Conservation (phyloP, 2,797 vertebrate species). For the Chelon labrosus region DNA sequence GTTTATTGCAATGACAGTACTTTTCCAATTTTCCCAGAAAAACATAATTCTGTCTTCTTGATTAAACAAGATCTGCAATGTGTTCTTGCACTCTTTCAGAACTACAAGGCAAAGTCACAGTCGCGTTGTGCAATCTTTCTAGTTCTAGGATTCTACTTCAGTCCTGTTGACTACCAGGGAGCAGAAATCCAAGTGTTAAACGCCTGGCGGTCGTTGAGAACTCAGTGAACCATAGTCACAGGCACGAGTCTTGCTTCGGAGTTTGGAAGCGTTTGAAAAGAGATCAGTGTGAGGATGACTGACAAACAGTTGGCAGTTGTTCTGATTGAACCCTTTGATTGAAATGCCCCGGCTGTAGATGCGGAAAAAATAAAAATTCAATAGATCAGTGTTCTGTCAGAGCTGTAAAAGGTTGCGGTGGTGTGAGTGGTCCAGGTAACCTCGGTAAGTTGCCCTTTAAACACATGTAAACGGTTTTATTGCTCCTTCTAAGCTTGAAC, state of each 20-base stretch:
- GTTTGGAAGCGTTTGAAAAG: background rate
- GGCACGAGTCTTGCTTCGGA: too few species aligned
- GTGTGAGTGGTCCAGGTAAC: constrained; percentile 3
- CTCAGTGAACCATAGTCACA: too few species aligned
- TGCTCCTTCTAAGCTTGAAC: constrained; percentile 8
- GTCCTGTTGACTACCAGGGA: background rate
- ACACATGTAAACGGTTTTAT: constrained; percentile 3
- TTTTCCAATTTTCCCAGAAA: too few species aligned
- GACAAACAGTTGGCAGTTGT: background rate
- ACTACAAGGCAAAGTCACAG: background rate
- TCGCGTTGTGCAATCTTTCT: background rate
- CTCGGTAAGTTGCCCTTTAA: constrained; percentile 12
- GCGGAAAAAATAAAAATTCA: background rate
- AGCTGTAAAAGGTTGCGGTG: background rate
- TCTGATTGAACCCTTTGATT: background rate
- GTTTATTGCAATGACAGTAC: too few species aligned
- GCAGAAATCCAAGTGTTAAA: background rate
- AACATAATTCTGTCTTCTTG: background rate
- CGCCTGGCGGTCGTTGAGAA: too few species aligned
- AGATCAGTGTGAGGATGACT: background rate
- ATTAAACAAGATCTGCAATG: background rate
- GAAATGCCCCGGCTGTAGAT: background rate
- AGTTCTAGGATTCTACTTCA: background rate
- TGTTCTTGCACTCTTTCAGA: background rate
- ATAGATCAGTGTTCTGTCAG: background rate